Conservation (phyloP, 2,797 vertebrate species). For the Karalla daura region DNA sequence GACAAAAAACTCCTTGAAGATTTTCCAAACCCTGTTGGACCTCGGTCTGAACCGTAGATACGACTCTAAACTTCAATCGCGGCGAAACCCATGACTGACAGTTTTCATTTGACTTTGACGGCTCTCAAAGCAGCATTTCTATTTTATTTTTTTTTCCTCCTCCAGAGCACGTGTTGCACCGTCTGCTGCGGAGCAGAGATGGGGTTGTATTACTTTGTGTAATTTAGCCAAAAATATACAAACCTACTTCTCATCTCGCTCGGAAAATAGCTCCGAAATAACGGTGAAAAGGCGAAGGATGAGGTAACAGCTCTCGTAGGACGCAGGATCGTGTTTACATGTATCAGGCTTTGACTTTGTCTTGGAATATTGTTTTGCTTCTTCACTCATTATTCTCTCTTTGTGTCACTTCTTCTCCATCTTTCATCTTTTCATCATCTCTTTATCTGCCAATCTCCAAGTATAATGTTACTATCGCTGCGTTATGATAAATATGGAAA, state of each 20-base stretch:
- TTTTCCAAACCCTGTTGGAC: constrained; percentile 69
- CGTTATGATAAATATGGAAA: constrained; percentile 51
- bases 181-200: neutral
- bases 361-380: constrained; percentile 26
- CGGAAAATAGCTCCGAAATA: constrained; percentile 17
- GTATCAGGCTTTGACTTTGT: constrained; percentile 59
- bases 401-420: constrained; percentile 6
- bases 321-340: constrained; percentile 51
- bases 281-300: constrained; percentile 16
- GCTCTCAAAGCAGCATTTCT: constrained; percentile 44
- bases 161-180: constrained; percentile 23
- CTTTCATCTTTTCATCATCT: constrained; percentile 44
- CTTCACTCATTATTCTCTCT: constrained; percentile 42
- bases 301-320: constrained; percentile 53
- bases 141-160: no score
- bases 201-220: constrained; percentile 17
- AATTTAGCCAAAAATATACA: constrained; percentile 29
- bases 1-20: constrained; percentile 72
- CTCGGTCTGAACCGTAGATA: constrained; percentile 41
- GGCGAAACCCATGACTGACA: constrained; percentile 42
- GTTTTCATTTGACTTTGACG: constrained; percentile 55
- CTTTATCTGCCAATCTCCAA: constrained; percentile 60
- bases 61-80: constrained; percentile 49
- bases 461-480: constrained; percentile 40
- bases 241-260: constrained; percentile 21